Evolutionary conservation across 2,888 invertebrate species (phyloP).

Genomic region (Zygogramma bicolorata): DNA sequence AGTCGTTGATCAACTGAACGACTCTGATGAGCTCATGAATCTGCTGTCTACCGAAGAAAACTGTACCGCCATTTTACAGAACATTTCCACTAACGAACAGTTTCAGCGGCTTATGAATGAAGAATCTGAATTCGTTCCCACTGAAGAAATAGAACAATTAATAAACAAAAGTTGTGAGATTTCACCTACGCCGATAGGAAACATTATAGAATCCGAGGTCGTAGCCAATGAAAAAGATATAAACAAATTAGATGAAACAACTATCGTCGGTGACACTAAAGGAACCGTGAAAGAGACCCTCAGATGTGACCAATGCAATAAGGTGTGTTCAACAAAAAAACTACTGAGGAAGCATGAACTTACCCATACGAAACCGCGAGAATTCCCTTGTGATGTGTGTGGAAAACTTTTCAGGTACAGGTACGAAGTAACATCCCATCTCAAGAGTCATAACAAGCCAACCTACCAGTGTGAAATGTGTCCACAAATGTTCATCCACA

Average conservation of each 20-base stretch:
- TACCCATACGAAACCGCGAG: slow-evolving; percentile 58
- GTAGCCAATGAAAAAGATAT: neutral
- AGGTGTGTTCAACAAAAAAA: slow-evolving; percentile 59
- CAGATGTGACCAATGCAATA: slow-evolving; percentile 61
- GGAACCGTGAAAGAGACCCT: slow-evolving; percentile 31
- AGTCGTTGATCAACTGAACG: slow-evolving; percentile 60
- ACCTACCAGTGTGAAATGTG: slow-evolving; percentile 73
- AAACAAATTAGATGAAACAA: no score
- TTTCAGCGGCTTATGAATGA: slow-evolving; percentile 59
- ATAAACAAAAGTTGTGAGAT: slow-evolving; percentile 40
- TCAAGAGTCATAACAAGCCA: slow-evolving; percentile 70
- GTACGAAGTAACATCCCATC: slow-evolving; percentile 65
- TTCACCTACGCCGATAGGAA: slow-evolving; percentile 18
- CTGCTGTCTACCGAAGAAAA: slow-evolving; percentile 62
- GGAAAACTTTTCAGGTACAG: slow-evolving; percentile 60
- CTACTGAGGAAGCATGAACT: slow-evolving; percentile 60
- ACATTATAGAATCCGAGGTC: slow-evolving; percentile 12
- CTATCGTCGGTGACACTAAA: no score
- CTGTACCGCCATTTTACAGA: slow-evolving; percentile 61
- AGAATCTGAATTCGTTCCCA: slow-evolving; percentile 50
- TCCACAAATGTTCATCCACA: slow-evolving; percentile 72
- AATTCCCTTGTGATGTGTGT: slow-evolving; percentile 60
- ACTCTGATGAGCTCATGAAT: slow-evolving; percentile 62
- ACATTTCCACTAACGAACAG: slow-evolving; percentile 62
- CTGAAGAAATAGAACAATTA: slow-evolving; percentile 42